phyloP scores from a whole-genome alignment of 2,797 vertebrate genomes.

The Lates japonicus region DNA sequence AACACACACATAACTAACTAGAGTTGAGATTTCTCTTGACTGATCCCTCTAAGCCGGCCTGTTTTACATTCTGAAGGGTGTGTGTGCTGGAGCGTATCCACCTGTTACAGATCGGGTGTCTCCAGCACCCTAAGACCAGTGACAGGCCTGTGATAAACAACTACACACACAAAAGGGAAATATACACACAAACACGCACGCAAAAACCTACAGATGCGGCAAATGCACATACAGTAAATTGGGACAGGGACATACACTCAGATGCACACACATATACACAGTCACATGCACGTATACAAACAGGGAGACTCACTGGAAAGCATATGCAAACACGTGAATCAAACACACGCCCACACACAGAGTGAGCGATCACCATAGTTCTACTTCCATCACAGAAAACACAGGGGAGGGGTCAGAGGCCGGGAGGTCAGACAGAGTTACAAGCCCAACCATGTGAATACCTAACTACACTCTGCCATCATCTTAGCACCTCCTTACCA shows the following conservation, averaged over 20 bases:
- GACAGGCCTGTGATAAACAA: conserved; percentile 80
- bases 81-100: conserved; percentile 74
- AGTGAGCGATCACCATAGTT: conserved; percentile 29
- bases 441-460: conserved; percentile 51
- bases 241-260: neutral
- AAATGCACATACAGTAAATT: conserved; percentile 13
- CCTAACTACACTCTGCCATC: conserved; percentile 35
- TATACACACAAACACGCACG: conserved; percentile 1
- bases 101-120: conserved; percentile 77
- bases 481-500: conserved; percentile 48
- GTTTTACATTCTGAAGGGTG: conserved; percentile 75
- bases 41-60: conserved; percentile 63
- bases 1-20: conserved; percentile 19
- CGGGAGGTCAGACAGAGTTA: conserved; percentile 65
- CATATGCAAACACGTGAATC: conserved; percentile 19
- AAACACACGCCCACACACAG: conserved; percentile 17
- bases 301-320: conserved; percentile 1
- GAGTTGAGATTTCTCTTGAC: conserved; percentile 42
- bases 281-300: conserved; percentile 1
- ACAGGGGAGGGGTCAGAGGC: conserved; percentile 23
- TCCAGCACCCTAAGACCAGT: conserved; percentile 67
- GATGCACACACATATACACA: conserved; percentile 1
- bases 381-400: conserved; percentile 41
- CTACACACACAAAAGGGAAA: conserved; percentile 19
- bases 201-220: conserved; percentile 10